phyloP scores from a whole-genome alignment of 2,797 vertebrate genomes.

The Epinephelus coioides region DNA sequence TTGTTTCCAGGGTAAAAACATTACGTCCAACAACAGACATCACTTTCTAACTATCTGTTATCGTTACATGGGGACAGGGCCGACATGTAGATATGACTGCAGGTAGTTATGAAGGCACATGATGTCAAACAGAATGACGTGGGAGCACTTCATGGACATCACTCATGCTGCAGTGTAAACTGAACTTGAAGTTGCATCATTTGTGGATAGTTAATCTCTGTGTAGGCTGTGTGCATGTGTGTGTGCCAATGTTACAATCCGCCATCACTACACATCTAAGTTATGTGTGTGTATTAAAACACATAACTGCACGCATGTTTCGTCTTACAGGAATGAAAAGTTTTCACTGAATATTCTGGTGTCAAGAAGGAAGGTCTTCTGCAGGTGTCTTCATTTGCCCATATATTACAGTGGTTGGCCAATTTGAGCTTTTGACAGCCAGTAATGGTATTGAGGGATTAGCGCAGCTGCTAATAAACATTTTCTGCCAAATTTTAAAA shows the following conservation, averaged over 20 bases:
- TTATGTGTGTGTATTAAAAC: neutral
- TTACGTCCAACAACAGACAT: conserved; percentile 17
- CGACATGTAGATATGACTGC: conserved; percentile 45
- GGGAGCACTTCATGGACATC: conserved; percentile 31
- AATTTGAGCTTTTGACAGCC: conserved; percentile 11
- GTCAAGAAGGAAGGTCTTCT: conserved; percentile 13
- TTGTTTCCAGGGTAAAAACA: conserved; percentile 39
- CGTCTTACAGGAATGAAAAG: neutral
- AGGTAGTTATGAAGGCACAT: conserved; percentile 45
- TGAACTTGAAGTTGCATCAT: conserved; percentile 30
- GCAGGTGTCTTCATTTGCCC: neutral
- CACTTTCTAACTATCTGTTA: conserved; percentile 17
- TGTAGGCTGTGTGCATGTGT: conserved; percentile 21
- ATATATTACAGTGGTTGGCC: neutral
- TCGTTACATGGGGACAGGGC: conserved; percentile 40
- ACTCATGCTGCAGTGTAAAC: conserved; percentile 15
- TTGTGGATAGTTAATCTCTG: conserved; percentile 26
- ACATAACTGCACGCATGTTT: neutral
- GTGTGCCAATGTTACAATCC: conserved; percentile 11
- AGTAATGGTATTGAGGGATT: neutral
- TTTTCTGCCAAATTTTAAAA: neutral
- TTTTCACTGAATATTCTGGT: neutral
- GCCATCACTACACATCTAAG: neutral
- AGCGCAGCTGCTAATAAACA: conserved; percentile 4
- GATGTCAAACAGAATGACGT: conserved; percentile 49